These are phyloP conservation scores for Podarcis lilfordi DNA, from an alignment of 2,797 vertebrate species.

Conservation along the genomic window DNA sequence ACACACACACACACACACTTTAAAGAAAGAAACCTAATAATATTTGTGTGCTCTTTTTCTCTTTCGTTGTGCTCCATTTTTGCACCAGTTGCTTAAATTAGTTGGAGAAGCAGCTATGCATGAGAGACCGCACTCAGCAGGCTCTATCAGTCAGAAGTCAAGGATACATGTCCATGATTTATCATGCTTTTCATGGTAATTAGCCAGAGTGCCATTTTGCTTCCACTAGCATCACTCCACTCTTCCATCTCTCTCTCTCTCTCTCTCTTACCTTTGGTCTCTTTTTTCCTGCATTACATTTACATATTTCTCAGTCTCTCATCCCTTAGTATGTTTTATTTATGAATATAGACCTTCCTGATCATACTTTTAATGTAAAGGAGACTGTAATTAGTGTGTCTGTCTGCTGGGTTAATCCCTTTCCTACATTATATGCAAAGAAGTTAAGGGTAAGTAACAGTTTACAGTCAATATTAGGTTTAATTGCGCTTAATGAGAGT, in stretches of 20 bases:
- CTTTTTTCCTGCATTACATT: constrained; percentile 73
- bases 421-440: constrained; percentile 73
- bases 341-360: constrained; percentile 79
- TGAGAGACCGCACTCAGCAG: constrained; percentile 67
- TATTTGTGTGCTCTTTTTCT: constrained; percentile 42
- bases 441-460: constrained; percentile 82
- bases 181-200: constrained; percentile 76
- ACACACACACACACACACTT: constrained; percentile 34
- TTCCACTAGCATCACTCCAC: constrained; percentile 73
- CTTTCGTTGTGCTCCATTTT: constrained; percentile 54
- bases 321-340: constrained; percentile 80
- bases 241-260: constrained; percentile 61
- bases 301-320: constrained; percentile 79
- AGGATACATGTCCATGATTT: constrained; percentile 73
- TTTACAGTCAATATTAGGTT: constrained; percentile 82
- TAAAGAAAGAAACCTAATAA: constrained; percentile 44
- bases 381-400: constrained; percentile 79
- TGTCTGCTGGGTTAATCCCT: constrained; percentile 76
- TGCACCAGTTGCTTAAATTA: constrained; percentile 66
- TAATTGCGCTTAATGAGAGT: constrained; percentile 83
- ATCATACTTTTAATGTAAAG: constrained; percentile 78
- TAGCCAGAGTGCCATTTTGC: constrained; percentile 77
- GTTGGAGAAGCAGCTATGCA: constrained; percentile 63
- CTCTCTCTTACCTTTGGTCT: constrained; percentile 62
- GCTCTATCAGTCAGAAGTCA: constrained; percentile 77